phyloP scores from a whole-genome alignment of 2,888 invertebrate species.

The Brassicogethes aeneus region DNA sequence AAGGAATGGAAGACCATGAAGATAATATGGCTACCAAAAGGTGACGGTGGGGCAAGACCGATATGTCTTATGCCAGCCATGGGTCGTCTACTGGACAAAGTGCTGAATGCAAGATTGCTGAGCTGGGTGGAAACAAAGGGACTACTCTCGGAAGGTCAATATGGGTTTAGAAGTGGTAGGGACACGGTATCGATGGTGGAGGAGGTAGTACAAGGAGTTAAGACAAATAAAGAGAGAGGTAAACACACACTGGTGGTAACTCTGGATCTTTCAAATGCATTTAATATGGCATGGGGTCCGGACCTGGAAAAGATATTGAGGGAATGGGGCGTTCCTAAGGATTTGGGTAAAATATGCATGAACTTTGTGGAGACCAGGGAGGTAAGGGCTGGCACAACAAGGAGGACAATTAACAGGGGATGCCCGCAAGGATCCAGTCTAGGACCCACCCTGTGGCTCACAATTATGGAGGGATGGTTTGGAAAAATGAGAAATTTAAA shows the following conservation, averaged over 20 bases:
- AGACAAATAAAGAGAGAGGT: constrained; percentile 1
- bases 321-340: constrained; percentile 4
- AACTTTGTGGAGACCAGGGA: constrained; percentile 14
- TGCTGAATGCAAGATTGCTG: constrained; percentile 20
- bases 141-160: constrained; percentile 13
- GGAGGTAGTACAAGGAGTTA: constrained; percentile 4
- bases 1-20: constrained; percentile 17
- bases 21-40: constrained; percentile 20
- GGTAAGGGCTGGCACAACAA: constrained; percentile 8
- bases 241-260: constrained; percentile 12
- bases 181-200: constrained; percentile 22
- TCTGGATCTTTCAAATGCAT: constrained; percentile 16
- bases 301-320: constrained; percentile 5
- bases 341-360: constrained; percentile 7
- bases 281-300: constrained; percentile 14
- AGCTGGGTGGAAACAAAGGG: constrained; percentile 14
- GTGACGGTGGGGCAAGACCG: constrained; percentile 18
- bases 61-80: constrained; percentile 22
- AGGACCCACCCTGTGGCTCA: constrained; percentile 19
- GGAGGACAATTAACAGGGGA: constrained; percentile 8
- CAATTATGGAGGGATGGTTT: constrained; percentile 21
- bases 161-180: constrained; percentile 20
- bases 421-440: constrained; percentile 20
- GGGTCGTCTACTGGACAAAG: constrained; percentile 24
- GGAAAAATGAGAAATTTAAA: not conserved